These are phyloP conservation scores for Halocaridina rubra DNA, from an alignment of 2,888 invertebrate species.

Conservation along the genomic window DNA sequence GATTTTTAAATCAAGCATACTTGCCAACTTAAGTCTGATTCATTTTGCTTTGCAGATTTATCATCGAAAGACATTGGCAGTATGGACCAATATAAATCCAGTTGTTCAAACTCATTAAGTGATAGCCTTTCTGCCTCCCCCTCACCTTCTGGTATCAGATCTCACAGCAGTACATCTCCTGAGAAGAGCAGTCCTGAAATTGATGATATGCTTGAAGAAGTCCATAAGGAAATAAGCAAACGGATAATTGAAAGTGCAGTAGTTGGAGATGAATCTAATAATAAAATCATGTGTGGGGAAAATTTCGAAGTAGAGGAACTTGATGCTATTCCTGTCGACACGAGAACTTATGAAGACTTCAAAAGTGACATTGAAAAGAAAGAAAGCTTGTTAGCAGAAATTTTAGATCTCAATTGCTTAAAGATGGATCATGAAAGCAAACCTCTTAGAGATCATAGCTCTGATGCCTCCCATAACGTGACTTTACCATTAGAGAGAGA, in stretches of 20 bases:
- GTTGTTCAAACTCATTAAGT: too few species aligned
- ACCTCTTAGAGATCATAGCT: background rate
- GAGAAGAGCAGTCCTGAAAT: background rate
- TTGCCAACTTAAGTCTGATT: too few species aligned
- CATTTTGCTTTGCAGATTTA: too few species aligned
- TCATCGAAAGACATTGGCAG: too few species aligned
- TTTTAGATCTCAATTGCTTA: constrained; percentile 35
- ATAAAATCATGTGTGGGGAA: background rate
- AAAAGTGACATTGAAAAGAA: constrained; percentile 43
- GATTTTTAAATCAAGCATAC: too few species aligned
- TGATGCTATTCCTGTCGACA: background rate
- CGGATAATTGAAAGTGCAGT: background rate
- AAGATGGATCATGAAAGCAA: constrained; percentile 41
- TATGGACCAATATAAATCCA: too few species aligned
- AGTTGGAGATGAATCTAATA: background rate
- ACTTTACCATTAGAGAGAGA: background rate
- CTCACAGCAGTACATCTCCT: background rate
- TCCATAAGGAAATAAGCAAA: background rate
- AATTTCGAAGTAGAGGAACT: background rate
- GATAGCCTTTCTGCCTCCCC: background rate
- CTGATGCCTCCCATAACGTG: background rate
- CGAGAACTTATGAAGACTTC: constrained; percentile 43
- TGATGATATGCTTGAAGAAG: too few species aligned
- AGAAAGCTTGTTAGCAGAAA: constrained; percentile 44
- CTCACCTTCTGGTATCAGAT: background rate